Conservation (phyloP, 2,888 invertebrate genomes). For the Sympetrum striolatum region DNA sequence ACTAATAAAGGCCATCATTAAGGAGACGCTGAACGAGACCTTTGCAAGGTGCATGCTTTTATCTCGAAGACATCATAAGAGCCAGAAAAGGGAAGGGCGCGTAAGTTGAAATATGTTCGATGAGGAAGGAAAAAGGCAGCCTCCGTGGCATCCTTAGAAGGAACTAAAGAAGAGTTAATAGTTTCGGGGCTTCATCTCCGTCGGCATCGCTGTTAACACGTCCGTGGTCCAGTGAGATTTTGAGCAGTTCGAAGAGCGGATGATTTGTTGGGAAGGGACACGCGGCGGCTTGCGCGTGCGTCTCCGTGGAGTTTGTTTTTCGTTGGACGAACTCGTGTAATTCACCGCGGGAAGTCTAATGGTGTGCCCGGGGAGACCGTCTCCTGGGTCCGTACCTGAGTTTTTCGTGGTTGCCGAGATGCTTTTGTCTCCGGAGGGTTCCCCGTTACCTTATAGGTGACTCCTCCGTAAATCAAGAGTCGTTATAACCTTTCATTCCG, state of each 20-base stretch:
- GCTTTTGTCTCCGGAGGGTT: not conserved
- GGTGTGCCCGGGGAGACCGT: not conserved
- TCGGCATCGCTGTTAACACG: conserved; percentile 21
- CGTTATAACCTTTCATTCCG: not conserved
- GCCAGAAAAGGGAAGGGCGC: not conserved
- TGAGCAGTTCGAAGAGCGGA: not conserved
- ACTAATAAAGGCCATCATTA: too few species aligned
- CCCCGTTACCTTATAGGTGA: not conserved
- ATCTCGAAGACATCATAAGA: too few species aligned
- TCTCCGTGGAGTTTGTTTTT: not conserved
- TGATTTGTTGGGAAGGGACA: not conserved
- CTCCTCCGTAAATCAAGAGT: not conserved
- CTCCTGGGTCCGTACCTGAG: not conserved
- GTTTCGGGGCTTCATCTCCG: not conserved
- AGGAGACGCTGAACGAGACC: too few species aligned
- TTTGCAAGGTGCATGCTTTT: too few species aligned
- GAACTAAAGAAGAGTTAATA: not conserved
- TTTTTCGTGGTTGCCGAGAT: not conserved
- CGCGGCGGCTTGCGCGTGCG: not conserved
- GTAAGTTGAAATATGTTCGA: not conserved
- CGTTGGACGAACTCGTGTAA: not conserved
- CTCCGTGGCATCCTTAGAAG: not conserved
- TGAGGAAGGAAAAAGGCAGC: not conserved
- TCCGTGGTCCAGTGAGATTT: not conserved
- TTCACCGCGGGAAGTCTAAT: conserved; percentile 6